Conservation (phyloP, 2,797 vertebrate genomes). For the Avahi laniger region DNA sequence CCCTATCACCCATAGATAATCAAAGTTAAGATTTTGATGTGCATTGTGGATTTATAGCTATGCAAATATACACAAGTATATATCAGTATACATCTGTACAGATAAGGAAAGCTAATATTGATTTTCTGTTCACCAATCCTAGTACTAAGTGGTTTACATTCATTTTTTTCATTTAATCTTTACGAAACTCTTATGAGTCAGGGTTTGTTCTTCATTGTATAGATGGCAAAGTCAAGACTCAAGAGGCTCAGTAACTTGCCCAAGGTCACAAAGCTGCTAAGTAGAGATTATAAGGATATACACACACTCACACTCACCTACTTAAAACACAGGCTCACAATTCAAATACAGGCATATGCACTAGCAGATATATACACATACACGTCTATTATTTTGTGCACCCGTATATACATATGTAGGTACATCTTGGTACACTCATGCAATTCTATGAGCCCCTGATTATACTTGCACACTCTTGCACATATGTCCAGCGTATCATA, state of each 20-base stretch:
- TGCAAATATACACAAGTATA: constrained; percentile 30
- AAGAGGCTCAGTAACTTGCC: constrained; percentile 27
- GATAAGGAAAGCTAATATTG: constrained; percentile 54
- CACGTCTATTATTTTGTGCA: neutral
- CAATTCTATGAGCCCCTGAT: neutral
- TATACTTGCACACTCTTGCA: neutral
- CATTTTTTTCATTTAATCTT: constrained; percentile 32
- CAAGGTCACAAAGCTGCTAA: constrained; percentile 59
- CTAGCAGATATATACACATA: neutral
- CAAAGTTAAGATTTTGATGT: constrained; percentile 30
- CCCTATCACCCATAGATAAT: neutral
- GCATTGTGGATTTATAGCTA: constrained; percentile 19
- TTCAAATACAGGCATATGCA: constrained; percentile 2
- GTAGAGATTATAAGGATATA: constrained; percentile 57
- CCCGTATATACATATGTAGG: neutral
- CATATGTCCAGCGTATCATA: neutral
- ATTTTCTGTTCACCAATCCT: neutral
- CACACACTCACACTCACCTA: neutral
- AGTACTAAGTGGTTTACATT: neutral
- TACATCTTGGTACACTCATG: neutral
- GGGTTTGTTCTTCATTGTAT: constrained; percentile 34
- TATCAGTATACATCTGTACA: constrained; percentile 23
- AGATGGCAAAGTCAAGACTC: constrained; percentile 36
- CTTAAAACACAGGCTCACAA: constrained; percentile 27
- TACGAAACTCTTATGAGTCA: neutral